Base-by-base conservation (phyloP, 2,888 invertebrate genomes). In the Camponotus fellah region DNA sequence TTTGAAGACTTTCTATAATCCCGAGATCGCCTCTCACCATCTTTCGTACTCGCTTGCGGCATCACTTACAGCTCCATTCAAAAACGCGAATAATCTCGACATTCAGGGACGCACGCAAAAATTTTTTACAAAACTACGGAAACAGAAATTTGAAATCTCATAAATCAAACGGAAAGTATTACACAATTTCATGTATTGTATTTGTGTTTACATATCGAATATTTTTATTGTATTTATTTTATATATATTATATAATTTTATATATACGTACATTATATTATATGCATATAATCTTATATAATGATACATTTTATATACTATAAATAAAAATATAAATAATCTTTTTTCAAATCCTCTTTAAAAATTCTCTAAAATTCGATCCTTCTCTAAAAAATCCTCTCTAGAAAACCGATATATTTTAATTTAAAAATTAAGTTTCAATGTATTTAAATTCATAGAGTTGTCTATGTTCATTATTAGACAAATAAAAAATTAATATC, bases 1-100 rank as follows among this genome's bases (percentile, higher is more conserved):
- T 76, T 81, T 68, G 81, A 85, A 83, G 74, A 87, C 87, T 85
- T 85, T 87, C 87, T 84, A 85, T 85, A 79, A 84, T 79, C 74
- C 72, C 79, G 85, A 81, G 83, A 87, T 85, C 75, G 82, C 82
- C 85, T 85, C 83, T 83, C 83, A 86, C 85, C 79, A 74, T 58
- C 56, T 79, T 58, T 79, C 69, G 68, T 34, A 43, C 21, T 69
- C 21, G 79, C 79, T 46, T 43, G 71, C 46, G 60, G 79, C 79
- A 46, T 80, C 71, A 46, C 60, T 80, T 80, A 71, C 46, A 80
- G 79, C 37, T 80, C 60, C 71, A 80, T 80, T 80, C 71, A 80
- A 71, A 79, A 69, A 62, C 46, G 46, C 60, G 62, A 79, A 79
- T 21, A 69, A 60, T 60, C 34, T 69, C 68, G 71, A 37, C 37